Evolutionary conservation across 92 coral and sea anemone genomes (phyloP).

Genomic region (Nematostella vectensis): DNA sequence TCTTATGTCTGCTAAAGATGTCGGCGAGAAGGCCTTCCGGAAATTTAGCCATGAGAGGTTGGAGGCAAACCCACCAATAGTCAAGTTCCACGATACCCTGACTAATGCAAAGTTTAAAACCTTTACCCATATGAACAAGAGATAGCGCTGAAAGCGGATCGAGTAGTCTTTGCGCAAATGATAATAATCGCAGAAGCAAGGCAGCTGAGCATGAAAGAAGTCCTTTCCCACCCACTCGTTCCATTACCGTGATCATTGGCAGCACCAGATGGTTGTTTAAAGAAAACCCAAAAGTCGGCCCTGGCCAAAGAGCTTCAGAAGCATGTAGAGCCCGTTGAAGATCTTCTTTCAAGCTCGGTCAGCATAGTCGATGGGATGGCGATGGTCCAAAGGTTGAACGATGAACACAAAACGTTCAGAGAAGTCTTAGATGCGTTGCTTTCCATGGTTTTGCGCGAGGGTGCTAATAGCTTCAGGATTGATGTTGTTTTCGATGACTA

Average conservation of each 20-base stretch:
- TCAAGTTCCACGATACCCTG: too few relatives aligned
- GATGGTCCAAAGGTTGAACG: too few relatives aligned
- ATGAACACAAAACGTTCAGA: too few relatives aligned
- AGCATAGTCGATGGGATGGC: too few relatives aligned
- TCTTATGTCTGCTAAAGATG: too few relatives aligned
- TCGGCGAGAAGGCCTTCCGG: too few relatives aligned
- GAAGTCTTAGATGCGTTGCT: too few relatives aligned
- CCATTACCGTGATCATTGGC: slow-evolving; percentile 35
- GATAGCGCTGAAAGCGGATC: slow-evolving; percentile 12
- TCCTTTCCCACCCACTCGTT: slow-evolving; percentile 12
- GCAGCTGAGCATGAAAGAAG: slow-evolving; percentile 11
- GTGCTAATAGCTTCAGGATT: slow-evolving; percentile 9
- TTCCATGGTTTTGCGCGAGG: slow-evolving; percentile 9
- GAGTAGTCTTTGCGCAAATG: slow-evolving; percentile 20
- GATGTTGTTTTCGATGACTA: slow-evolving; percentile 26
- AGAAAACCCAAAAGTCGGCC: too few relatives aligned
- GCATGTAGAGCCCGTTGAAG: too few relatives aligned
- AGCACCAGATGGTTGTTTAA: not conserved
- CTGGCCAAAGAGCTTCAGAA: too few relatives aligned
- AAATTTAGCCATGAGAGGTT: slow-evolving; percentile 8
- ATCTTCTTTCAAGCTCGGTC: too few relatives aligned
- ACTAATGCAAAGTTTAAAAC: slow-evolving; percentile 12
- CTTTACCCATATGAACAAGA: slow-evolving; percentile 1
- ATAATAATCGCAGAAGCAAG: slow-evolving; percentile 17
- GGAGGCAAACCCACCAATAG: slow-evolving; percentile 3